Evolutionary conservation across 2,888 invertebrate genomes (phyloP), one percentile per base, ranked within the genome.

Genomic region (Azorinus chamasolen): DNA sequence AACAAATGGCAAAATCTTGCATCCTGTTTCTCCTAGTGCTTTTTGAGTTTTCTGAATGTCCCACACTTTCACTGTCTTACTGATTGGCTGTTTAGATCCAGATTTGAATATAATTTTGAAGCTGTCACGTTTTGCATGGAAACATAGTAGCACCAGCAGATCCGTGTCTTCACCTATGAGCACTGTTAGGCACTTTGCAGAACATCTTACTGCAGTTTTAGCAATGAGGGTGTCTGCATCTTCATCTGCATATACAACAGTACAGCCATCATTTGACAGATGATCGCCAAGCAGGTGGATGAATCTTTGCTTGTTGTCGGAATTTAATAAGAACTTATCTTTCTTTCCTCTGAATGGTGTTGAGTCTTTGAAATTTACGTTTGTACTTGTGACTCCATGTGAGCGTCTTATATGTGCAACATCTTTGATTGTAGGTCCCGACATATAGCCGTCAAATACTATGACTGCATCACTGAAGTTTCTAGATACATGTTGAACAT

Each of bases 61-160:
- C n/a, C n/a, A 83, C 6, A 80, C 41, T 24, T 73, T 71, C 2
- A 5, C 10, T 32, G 10, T 10, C 10, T 32, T 32, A 4, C 10
- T 32, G 10, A 10, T 10, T 6, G 4, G 32, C 32, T 32, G 32
- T 6, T 32, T 65, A 16, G 41, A 43, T 14, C 82, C 79, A 6
- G 83, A 66, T 4, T 16, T 48, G 41, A 85, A 79, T 37, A 54
- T 58, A 10, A 87, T 65, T 25, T 71, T 65, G 43, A 73, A 10
- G 8, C 43, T 18, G 8, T 41, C 48, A 32, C 4, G 32, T 16
- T 58, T 45, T 39, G 73, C 63, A 68, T 87, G 80, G 55, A 78
- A 72, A 41, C 72, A 78, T 20, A 89, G 51, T 6, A 87, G 51
- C 8, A n/a, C n/a, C n/a, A n/a, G n/a, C n/a, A n/a, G n/a, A n/a